Base-by-base conservation (phyloP, 2,797 vertebrate species). In the Muraenolepis orangiensis region DNA sequence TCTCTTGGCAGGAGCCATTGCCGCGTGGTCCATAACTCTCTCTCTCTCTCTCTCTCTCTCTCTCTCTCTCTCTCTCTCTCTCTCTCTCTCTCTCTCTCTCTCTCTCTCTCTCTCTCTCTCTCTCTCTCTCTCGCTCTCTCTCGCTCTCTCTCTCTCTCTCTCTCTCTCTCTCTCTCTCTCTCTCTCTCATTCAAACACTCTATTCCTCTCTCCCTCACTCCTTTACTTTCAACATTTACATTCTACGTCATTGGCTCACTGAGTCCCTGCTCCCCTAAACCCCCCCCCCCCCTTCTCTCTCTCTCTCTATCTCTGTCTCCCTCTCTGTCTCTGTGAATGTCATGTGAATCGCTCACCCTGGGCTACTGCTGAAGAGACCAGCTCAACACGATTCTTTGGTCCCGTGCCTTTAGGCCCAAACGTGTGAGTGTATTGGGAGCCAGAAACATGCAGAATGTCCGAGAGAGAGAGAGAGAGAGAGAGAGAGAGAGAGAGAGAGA, bases 1-100 rank as follows among this genome's bases (percentile, higher is more conserved):
- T 68, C 77, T 66, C 64, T 70, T 67, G 69, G 36, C 73, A 31
- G 29, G 23, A 26, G 57, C 10, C 57, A 64, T 64, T 23, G 26
- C 57, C 3, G 57, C n/a, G 3, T 64, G 10, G 23, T 28, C 32
- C 14, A 42, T 61, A 42, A n/a, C 72, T 46, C 16, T 51, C 66
- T 51, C 13, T 6, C 67, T 69, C 72, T 42, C 70, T 29, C 16
- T 20, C 16, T 12, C 67, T 12, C 51, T 46, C 29, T 72, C 66
- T 72, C 72, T 11, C 30, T 23, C 32, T 31, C 18, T 16, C n/a
- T n/a, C n/a, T 76, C 34, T 30, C 36, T 72, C 14, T 8, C 46
- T 30, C 46, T 14, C 16, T n/a, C 40, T 31, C 34, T 30, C 68
- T 23, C 20, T 30, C 42, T 4, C 42, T 29, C 66, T 26, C 57